Evolutionary conservation across 92 coral and sea anemone species (phyloP), one percentile per base, ranked within the genome.

Genomic region (Actinernus sp.): DNA sequence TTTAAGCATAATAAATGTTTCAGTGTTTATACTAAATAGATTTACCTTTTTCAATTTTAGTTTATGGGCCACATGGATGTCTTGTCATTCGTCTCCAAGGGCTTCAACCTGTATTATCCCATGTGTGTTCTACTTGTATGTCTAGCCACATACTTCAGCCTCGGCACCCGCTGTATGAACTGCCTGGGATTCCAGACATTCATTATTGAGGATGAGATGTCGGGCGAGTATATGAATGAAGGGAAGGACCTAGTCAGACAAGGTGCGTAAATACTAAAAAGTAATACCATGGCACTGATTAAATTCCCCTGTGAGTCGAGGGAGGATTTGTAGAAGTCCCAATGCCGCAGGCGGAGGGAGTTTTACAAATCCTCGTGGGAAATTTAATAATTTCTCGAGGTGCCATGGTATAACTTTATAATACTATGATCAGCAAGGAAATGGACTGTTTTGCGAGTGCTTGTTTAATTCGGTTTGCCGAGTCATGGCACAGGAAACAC

Each of bases 61-160:
- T 91, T 95, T 34, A 95, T 95, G 99, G 99, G 99, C 44, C 99
- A 95, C 63, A 95, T 95, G 99, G 99, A 95, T 44, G 99, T 95
- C 2, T 64, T 95, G 30, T 81, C 95, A 3, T 95, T 95, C 57
- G 86, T 95, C 58, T 92, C 99, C 29, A 95, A 91, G 47, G 99
- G 99, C 21, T 90, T 95, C 49, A 95, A 95, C 67, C 52, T 95
- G 59, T 95, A 95, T 65, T 95, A 95, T 47, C 99, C 99, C n/a
- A 95, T 95, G 99, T 90, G 92, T 50, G 93, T 95, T 17, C 83
- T 95, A 22, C 88, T 95, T 11, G 99, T 95, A 26, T 95, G 99
- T 40, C 62, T 95, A 59, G 92, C 99, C 0, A 95, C 99, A 0
- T 95, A 87, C 75, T 95, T 95, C 78, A 95, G 99, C 74, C 91